Evolutionary conservation across 2,888 invertebrate genomes (phyloP), one percentile per base, ranked within the genome.

Genomic region (Oeneis ivallda): DNA sequence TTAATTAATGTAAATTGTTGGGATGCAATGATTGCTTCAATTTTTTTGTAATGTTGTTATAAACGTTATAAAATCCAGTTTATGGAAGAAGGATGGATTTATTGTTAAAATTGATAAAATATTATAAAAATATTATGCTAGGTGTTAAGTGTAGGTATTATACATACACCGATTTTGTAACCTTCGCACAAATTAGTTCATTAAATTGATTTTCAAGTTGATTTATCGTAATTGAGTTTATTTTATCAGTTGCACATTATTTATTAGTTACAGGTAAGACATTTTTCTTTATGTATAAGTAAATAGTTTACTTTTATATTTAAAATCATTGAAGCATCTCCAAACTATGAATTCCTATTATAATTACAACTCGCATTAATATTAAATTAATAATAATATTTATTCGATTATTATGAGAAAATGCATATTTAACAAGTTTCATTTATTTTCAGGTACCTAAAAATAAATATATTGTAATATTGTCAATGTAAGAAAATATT

Each of bases 401-500:
- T 61, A 61, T 61, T 50, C 26, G 15, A 32, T 41, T 60, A 49
- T 49, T 61, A 61, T 41, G 50, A 52, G 34, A 58, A 17, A 61
- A 15, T 49, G 52, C 61, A 50, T 52, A 59, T 37, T 17, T 49
- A 59, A 59, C 34, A 47, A 47, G 19, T 59, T 43, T 17, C 49
- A 49, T 49, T 59, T 49, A 59, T 59, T 59, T 59, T 59, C 47
- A 61, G 52, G 43, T 52, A 52, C 3, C 26, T 4, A 26, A n/a
- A 10, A 26, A 61, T 11, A 41, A 60, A 59, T 45, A 6, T 32
- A 61, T n/a, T n/a, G n/a, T n/a, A n/a, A n/a, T 52, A 50, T 17
- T 32, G 41, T 41, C 15, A 19, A n/a, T 72, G 70, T 72, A 73
- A 68, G 72, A 5, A 56, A 70, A 49, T 19, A 66, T 52, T 64